Base-by-base conservation (phyloP, 2,113 vertebrate species). In the Hemichromis elongatus region DNA sequence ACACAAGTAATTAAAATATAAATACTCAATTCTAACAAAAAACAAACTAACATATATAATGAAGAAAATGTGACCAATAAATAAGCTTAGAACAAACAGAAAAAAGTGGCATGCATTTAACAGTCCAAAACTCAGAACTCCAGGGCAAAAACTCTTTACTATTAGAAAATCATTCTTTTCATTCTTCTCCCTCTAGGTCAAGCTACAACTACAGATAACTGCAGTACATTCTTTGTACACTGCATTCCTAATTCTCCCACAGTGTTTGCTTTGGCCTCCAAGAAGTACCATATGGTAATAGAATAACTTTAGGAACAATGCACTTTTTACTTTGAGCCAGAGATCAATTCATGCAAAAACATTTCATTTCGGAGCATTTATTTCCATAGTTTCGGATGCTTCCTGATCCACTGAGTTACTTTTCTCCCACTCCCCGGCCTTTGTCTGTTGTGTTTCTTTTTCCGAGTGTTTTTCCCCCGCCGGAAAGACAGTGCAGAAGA, bases 401-500 rank as follows among this genome's bases (percentile, higher is more conserved):
- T 86, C 35, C 47, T 77, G 16, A 75, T 40, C 80, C 40, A 83
- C 28, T 5, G 18, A 61, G 52, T 84, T 66, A 68, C 45, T 28
- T 80, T 13, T 52, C 81, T 77, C 42, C 73, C 3, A 11, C 77
- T 86, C 82, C 63, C 80, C 66, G 57, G 68, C 77, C 70, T 70
- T 88, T 37, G 47, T 28, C 56, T 86, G 42, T 89, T 86, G 77
- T 73, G 78, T 82, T 88, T 88, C 63, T 73, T 83, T 80, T 52
- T 54, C 63, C 30, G 40, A 55, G 54, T 84, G 21, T 90, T 84
- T 88, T 82, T 77, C 77, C 83, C 85, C 84, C 3, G 11, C 57
- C 3, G 18, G 79, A 92, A 89, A 37, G 59, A 90, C 86, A 81
- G 75, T 82, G 89, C 85, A 73, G 88, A 89, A 92, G 82, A 93